Evolutionary conservation across 2,888 invertebrate species (phyloP), one percentile per base, ranked within the genome.

Genomic region (Rhyacophila evoluta): DNA sequence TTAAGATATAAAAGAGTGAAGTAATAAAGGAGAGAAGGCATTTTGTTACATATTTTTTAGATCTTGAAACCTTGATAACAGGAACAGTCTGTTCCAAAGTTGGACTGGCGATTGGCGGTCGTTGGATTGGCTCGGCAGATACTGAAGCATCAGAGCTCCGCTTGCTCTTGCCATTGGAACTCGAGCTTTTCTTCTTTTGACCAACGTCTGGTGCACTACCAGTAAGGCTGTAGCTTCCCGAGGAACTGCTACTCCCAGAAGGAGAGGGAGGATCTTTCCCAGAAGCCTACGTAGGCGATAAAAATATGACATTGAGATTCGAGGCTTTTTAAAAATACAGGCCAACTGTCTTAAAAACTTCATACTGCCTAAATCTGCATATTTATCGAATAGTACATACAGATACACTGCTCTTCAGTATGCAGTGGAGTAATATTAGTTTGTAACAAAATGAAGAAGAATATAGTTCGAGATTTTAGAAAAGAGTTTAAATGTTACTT

Each of bases 231-330:
- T 91, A 91, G 83, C 91, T 91, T 77, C 91, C 91, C 37, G 91
- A 91, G 11, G 91, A 91, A 29, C 90, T 90, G 83, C 91, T 91
- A 83, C 90, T 90, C 15, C 90, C 89, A 38, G 91, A 90, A 83
- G 91, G 91, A 73, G 91, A 88, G 1, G 91, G 89, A 29, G 91
- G 85, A 82, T 87, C 86, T 78, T 85, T 84, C 76, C 74, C 77
- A 12, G 74, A 15, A 27, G 72, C 12, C 75, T 75, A n/a, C 11
- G 69, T 25, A 37, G 36, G 27, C 68, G 5, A n/a, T 27, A 25
- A 68, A 74, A 73, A 12, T 27, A 69, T 12, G 6, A 10, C 2
- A 5, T 41, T 41, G 3, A 12, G 15, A 8, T 41, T 33, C 29
- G 0, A 25, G 0, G 6, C 12, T n/a, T 6, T 36, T 33, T n/a